Evolutionary conservation across 2,888 invertebrate species (phyloP).

Genomic region (Lasioglossum vierecki): DNA sequence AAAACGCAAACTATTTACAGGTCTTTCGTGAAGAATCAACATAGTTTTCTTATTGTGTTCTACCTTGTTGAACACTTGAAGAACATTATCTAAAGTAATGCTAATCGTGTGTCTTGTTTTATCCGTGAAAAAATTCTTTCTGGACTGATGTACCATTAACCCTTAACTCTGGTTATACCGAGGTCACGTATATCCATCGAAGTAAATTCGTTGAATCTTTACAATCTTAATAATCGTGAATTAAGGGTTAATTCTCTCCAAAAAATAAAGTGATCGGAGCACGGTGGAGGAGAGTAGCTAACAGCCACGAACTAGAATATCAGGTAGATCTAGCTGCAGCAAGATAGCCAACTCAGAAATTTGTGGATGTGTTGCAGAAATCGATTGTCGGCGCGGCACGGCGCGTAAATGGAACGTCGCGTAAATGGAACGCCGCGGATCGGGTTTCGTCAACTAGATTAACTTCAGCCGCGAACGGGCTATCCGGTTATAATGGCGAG

Average conservation of each 20-base stretch:
- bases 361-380: conserved; percentile 61
- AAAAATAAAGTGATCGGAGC: neutral
- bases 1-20: neutral
- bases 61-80: neutral
- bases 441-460: conserved; percentile 62
- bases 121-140: neutral
- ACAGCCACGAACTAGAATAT: neutral
- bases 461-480: conserved; percentile 49
- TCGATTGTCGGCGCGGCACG: conserved; percentile 58
- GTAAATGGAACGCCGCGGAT: conserved; percentile 62
- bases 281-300: neutral
- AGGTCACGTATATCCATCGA: neutral
- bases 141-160: too few species aligned
- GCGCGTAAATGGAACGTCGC: conserved; percentile 50
- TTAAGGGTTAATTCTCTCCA: too few species aligned
- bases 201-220: too few species aligned
- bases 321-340: neutral
- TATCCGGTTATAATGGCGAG: conserved; percentile 56
- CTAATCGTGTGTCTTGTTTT: neutral
- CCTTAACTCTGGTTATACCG: neutral
- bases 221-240: too few species aligned
- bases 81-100: neutral
- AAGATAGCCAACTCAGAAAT: conserved; percentile 31
- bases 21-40: neutral
- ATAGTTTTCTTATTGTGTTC: neutral